Evolutionary conservation across 2,797 vertebrate species (phyloP), one percentile per base, ranked within the genome.

Genomic region (Falco rusticolus): DNA sequence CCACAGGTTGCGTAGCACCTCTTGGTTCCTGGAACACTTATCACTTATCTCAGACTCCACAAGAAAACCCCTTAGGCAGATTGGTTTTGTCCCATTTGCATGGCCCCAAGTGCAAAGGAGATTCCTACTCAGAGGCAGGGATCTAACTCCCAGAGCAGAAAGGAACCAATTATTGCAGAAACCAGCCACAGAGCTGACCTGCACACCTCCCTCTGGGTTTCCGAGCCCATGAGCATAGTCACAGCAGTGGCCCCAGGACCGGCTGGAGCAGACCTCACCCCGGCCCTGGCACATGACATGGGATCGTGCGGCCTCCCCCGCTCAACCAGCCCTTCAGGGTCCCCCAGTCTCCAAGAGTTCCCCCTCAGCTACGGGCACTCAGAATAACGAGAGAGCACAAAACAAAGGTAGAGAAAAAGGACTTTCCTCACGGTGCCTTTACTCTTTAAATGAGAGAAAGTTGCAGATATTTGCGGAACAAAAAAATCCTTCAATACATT

Each of bases 221-320:
- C 50, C 3, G 2, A 54, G 47, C 4, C 54, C 72, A 9, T 3
- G 2, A 43, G 21, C 6, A 0, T 2, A 22, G 66, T 11, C 26
- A 8, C 59, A 10, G 53, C 45, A 4, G 33, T 13, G 18, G 53
- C 63, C 24, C 69, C 8, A 53, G n/a, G 16, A 47, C 33, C 5
- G 2, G 19, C 33, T 16, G 61, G 43, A 34, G 43, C 43, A 34
- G 20, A 17, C 13, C 4, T 16, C n/a, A 8, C 13, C 13, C 28
- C 53, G 33, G 33, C 60, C 68, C 69, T 4, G 39, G 26, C 63
- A 22, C 56, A 6, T 2, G 2, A 41, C 48, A 22, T 0, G 6
- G 34, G 48, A n/a, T 19, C 1, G 4, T 12, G 61, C 5, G 1
- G n/a, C 63, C 31, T 61, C 54, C 13, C 39, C 4, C 0, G 16